Evolutionary conservation across 2,888 invertebrate genomes (phyloP).

Genomic region (Pseudococcus longispinus): DNA sequence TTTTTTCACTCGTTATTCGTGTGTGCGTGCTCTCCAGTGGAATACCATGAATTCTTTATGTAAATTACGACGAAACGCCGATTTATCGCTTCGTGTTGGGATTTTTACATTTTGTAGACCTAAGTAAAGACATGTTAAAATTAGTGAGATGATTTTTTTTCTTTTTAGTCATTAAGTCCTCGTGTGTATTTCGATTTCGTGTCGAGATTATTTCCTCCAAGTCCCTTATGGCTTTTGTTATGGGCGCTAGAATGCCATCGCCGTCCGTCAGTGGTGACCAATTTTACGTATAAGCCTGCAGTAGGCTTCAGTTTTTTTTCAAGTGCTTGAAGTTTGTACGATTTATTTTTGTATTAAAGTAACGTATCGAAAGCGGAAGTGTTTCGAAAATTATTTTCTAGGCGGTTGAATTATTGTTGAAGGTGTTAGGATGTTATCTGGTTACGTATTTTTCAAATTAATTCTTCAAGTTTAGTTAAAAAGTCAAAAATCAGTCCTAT

Average conservation of each 20-base stretch:
- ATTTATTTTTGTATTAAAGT: too few species aligned
- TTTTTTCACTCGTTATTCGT: background rate
- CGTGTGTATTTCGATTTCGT: background rate
- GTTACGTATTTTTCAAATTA: too few species aligned
- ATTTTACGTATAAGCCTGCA: too few species aligned
- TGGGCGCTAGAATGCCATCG: background rate
- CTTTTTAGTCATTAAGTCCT: background rate
- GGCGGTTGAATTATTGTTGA: too few species aligned
- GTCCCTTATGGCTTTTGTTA: background rate
- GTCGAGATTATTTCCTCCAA: background rate
- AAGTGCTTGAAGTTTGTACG: too few species aligned
- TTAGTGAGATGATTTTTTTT: slow-evolving; percentile 38
- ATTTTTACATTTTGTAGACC: slow-evolving; percentile 24
- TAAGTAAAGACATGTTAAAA: slow-evolving; percentile 38
- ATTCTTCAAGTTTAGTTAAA: too few species aligned
- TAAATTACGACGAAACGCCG: slow-evolving; percentile 3
- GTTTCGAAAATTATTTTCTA: too few species aligned
- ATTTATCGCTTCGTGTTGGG: slow-evolving; percentile 32
- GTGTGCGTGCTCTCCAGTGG: background rate
- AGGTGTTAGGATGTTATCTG: too few species aligned
- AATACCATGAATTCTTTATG: background rate
- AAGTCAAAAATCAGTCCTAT: too few species aligned
- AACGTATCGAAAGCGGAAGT: too few species aligned
- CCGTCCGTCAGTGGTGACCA: background rate
- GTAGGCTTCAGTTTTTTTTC: too few species aligned